These are phyloP conservation scores for Trachelus stipa DNA, from an alignment of 2,888 invertebrate species.

Conservation along the genomic window DNA sequence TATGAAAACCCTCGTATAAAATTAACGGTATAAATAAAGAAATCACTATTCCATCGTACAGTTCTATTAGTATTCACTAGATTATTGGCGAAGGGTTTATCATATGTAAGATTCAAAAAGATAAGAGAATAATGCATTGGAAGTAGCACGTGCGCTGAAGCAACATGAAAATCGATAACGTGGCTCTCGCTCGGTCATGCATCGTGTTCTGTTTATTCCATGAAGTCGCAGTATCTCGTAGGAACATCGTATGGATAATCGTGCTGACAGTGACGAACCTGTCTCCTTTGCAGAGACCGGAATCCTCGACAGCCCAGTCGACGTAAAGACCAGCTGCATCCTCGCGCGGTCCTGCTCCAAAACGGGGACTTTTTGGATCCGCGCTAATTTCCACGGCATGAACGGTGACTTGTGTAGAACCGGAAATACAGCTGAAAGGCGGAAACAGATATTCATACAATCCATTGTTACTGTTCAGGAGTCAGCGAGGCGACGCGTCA, in stretches of 20 bases:
- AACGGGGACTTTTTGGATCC: slow-evolving; percentile 78
- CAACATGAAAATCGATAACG: not conserved
- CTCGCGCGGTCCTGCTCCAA: slow-evolving; percentile 78
- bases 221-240: not conserved
- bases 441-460: not conserved
- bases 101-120: too few species aligned
- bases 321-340: slow-evolving; percentile 77
- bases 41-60: not conserved
- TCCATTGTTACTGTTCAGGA: not conserved
- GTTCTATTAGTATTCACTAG: not conserved
- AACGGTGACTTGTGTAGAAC: slow-evolving; percentile 69
- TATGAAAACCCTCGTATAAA: not conserved
- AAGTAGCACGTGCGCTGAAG: not conserved
- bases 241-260: not conserved
- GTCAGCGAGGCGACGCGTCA: not conserved
- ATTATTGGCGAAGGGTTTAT: not conserved
- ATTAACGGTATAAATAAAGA: not conserved
- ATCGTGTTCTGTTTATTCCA: not conserved
- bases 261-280: slow-evolving; percentile 65
- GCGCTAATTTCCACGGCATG: slow-evolving; percentile 79
- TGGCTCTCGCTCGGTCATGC: not conserved
- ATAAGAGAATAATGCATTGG: not conserved
- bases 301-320: slow-evolving; percentile 86
- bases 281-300: slow-evolving; percentile 81
- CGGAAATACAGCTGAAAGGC: slow-evolving; percentile 63